Base-by-base conservation (phyloP, 1,140 invertebrate species). In the Camponotus vicinus region DNA sequence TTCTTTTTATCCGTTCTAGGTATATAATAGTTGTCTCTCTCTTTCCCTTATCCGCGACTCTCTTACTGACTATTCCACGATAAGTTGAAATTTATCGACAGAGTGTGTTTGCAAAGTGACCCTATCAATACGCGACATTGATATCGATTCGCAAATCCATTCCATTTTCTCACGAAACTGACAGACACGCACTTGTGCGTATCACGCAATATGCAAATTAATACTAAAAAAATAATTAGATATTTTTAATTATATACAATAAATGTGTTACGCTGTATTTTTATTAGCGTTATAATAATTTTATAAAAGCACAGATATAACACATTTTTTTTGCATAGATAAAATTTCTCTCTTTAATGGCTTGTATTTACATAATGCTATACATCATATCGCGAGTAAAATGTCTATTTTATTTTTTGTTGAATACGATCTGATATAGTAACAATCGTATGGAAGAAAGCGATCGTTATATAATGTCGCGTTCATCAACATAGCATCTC, bases 321-420 rank as follows among this genome's bases (percentile, higher is more conserved):
- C 27, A 27, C 27, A 27, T 27, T 42, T 45, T 21, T n/a, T 3
- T 45, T 45, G 21, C 21, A 42, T 69, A 42, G 45, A 40, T 40
- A 13, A 79, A 67, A 67, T 21, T 67, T 80, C 3, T 32, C 15
- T 9, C 15, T n/a, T 18, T 5, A n/a, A 69, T 69, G 2, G 57
- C 34, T 69, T 55, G 6, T 1, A 32, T 79, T 55, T 6, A 32
- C 2, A 42, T 32, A 40, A 49, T 15, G 40, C 18, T 55, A 3
- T 59, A 57, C n/a, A 55, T 45, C 32, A 13, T 18, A 21, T 13
- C 13, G 21, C 6, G 15, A 27, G 4, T 59, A 6, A 42, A 21
- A 61, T 59, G 71, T 61, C 61, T 61, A 80, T 82, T 73, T 37
- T 49, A 34, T 75, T 45, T 83, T 75, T 61, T 45, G 18, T 82